phyloP scores from a whole-genome alignment of 2,888 invertebrate species.

The Eupithecia insigniata region DNA sequence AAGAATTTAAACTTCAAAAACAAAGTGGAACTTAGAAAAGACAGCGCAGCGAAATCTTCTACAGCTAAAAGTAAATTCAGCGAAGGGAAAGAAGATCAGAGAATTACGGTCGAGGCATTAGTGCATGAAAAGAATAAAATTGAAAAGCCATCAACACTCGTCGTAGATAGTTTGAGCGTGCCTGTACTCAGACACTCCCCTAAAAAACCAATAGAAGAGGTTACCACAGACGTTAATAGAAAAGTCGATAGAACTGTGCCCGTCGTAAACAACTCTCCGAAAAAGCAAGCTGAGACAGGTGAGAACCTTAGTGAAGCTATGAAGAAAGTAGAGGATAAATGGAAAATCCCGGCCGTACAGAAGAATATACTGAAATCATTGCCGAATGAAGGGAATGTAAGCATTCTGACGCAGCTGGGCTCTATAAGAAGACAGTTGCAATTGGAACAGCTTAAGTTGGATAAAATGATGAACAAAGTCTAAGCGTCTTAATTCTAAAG shows the following conservation, averaged over 20 bases:
- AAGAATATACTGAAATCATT: conserved; percentile 82
- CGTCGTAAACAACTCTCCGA: conserved; percentile 83
- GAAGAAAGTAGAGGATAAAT: conserved; percentile 75
- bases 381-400: conserved; percentile 75
- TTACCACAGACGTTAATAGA: not conserved
- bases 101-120: conserved; percentile 52
- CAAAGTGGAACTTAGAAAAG: conserved; percentile 24
- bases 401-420: conserved; percentile 87
- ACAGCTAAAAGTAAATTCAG: not conserved
- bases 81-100: conserved; percentile 21
- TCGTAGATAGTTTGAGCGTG: conserved; percentile 52
- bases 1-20: conserved; percentile 70
- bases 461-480: conserved; percentile 67
- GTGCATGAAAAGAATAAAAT: conserved; percentile 49
- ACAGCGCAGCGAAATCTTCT: not conserved
- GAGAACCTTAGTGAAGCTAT: conserved; percentile 68
- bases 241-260: conserved; percentile 58
- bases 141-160: conserved; percentile 16
- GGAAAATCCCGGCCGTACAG: conserved; percentile 87
- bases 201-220: conserved; percentile 36
- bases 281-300: conserved; percentile 36
- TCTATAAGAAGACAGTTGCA: conserved; percentile 88
- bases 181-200: conserved; percentile 85
- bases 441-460: conserved; percentile 85
- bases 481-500: not conserved